Evolutionary conservation across 2,888 invertebrate species (phyloP), one percentile per base, ranked within the genome.

Genomic region (Troides aeacus): DNA sequence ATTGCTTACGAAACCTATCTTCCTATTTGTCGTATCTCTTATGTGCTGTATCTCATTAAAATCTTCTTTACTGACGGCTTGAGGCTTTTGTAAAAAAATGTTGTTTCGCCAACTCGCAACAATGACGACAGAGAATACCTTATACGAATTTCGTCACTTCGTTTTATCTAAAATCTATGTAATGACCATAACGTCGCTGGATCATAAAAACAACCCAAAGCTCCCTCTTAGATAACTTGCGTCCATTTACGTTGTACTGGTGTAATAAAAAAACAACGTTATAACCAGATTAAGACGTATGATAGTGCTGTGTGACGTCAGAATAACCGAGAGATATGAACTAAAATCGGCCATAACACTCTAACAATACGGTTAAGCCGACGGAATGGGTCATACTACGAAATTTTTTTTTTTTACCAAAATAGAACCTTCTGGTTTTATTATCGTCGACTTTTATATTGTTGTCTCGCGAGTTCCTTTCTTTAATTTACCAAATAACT

Each of bases 231-330:
- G 81, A 81, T 79, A 81, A 78, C 75, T 76, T 69, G 64, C 68
- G 76, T 75, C 78, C 81, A 79, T 81, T 79, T 78, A 74, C 76
- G 75, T 77, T 80, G 78, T 78, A 75, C 73, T 74, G 75, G 72
- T 65, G 75, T 78, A 77, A 79, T 81, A 81, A 83, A 81, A 82
- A 77, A 74, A 76, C 73, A 62, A 71, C 71, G 75, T 78, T 81
- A 81, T 79, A 79, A 72, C 72, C 64, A 77, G 82, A 83, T 82
- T 83, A 79, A 82, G 81, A 81, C 73, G 78, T 78, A 79, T 78
- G 81, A 81, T 81, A 81, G 73, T 70, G 66, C 30, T 63, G 73
- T 15, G 46, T 81, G 81, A 81, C 81, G 82, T 79, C 80, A 81
- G 10, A 61, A 23, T 61, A 59, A 17, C n/a, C 18, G 62, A 60